Evolutionary conservation across 2,888 invertebrate genomes (phyloP).

Genomic region (Taphrorychus bicolor): DNA sequence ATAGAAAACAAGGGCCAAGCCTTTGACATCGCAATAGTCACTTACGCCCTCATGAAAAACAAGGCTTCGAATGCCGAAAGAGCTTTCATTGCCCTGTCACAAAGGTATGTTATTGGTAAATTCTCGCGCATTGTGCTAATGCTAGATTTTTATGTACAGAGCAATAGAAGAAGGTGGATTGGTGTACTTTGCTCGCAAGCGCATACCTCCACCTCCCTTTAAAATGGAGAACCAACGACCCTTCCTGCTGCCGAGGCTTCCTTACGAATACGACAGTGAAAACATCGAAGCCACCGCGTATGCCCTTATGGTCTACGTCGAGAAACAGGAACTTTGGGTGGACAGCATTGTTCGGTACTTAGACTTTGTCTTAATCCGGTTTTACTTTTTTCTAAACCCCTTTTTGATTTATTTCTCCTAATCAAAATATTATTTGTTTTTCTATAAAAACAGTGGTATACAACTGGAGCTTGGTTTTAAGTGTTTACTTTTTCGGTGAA

Average conservation of each 20-base stretch:
- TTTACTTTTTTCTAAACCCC: neutral
- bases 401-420: too few relatives aligned
- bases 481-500: too few relatives aligned
- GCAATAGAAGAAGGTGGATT: constrained; percentile 78
- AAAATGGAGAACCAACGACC: constrained; percentile 92
- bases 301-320: constrained; percentile 87
- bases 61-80: constrained; percentile 87
- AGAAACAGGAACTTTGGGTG: constrained; percentile 79
- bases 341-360: constrained; percentile 78
- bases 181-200: constrained; percentile 85
- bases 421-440: too few relatives aligned
- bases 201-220: constrained; percentile 80
- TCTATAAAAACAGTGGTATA: too few relatives aligned
- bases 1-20: constrained; percentile 75
- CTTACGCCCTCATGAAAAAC: constrained; percentile 84
- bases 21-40: constrained; percentile 86
- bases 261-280: constrained; percentile 87
- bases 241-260: constrained; percentile 85
- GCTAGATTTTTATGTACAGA: constrained; percentile 6
- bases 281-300: constrained; percentile 95
- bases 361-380: neutral
- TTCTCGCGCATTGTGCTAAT: neutral
- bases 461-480: too few relatives aligned
- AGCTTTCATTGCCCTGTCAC: constrained; percentile 75
- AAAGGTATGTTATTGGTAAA: neutral